phyloP scores from a whole-genome alignment of 2,888 invertebrate genomes.

The Leptopilina syphax region DNA sequence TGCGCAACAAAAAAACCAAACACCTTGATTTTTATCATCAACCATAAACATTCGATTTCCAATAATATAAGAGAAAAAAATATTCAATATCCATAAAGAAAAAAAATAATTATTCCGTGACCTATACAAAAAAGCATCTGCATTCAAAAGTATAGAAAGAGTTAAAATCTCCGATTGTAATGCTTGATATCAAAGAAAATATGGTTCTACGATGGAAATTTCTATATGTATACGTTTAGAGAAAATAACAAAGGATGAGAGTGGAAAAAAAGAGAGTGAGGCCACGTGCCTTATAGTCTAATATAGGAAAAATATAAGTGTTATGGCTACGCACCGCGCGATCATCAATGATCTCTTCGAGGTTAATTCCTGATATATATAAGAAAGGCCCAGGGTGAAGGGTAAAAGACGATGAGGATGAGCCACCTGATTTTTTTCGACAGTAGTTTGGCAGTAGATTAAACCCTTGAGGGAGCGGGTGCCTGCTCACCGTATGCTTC shows the following conservation, averaged over 20 bases:
- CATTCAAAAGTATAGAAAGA: constrained; percentile 12
- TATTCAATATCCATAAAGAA: not conserved
- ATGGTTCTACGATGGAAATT: constrained; percentile 9
- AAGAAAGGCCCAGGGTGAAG: constrained; percentile 45
- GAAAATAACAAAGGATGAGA: constrained; percentile 19
- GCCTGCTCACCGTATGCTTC: constrained; percentile 76
- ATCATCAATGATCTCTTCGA: constrained; percentile 26
- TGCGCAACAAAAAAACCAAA: not conserved
- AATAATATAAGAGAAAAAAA: not conserved
- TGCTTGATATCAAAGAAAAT: constrained; percentile 25
- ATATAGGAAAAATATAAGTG: constrained; percentile 20
- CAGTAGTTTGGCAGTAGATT: constrained; percentile 75
- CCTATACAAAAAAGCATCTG: not conserved
- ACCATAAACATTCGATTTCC: not conserved
- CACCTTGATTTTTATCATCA: not conserved
- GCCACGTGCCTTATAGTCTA: constrained; percentile 46
- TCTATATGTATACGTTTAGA: not conserved
- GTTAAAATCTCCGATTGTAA: constrained; percentile 5
- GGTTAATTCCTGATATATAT: constrained; percentile 14
- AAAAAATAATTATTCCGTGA: not conserved
- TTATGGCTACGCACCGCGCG: not conserved
- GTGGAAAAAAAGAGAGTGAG: not conserved
- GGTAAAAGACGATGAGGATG: constrained; percentile 52
- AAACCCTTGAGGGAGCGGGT: constrained; percentile 70
- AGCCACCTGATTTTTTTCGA: constrained; percentile 71